These are phyloP conservation scores for Hypomesus transpacificus DNA, from an alignment of 2,113 vertebrate species.

Conservation along the genomic window DNA sequence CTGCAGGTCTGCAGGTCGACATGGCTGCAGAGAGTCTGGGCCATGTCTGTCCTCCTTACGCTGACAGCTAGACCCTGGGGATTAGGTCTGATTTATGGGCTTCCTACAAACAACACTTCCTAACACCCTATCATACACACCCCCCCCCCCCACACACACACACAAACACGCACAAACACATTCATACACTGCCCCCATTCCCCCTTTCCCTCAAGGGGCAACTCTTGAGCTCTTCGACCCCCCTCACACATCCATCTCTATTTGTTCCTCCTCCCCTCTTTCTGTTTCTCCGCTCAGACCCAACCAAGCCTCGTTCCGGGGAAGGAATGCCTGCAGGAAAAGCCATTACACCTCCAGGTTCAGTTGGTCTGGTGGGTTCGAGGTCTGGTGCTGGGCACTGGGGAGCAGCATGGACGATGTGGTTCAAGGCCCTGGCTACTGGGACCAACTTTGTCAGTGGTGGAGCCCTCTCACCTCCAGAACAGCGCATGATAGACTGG, in stretches of 20 bases:
- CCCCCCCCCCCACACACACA: too few relatives aligned
- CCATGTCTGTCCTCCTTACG: neutral
- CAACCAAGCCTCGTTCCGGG: conserved; percentile 3
- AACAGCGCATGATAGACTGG: neutral
- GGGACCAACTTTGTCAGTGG: neutral
- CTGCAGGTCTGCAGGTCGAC: neutral
- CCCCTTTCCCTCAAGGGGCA: too few relatives aligned
- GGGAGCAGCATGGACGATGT: neutral
- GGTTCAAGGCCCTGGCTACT: neutral
- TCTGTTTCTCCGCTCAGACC: neutral
- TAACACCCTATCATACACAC: neutral
- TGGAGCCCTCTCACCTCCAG: neutral
- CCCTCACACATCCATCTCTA: neutral
- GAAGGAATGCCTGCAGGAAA: conserved; percentile 15
- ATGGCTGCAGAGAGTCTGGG: neutral
- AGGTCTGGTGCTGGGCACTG: neutral
- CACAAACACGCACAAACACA: too few relatives aligned
- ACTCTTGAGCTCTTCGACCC: too few relatives aligned
- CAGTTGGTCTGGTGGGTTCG: neutral
- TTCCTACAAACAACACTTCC: conserved; percentile 10
- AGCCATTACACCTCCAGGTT: conserved; percentile 1
- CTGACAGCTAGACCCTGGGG: neutral
- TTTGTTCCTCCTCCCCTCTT: neutral
- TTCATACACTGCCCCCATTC: too few relatives aligned
- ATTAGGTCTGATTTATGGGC: conserved; percentile 12